Evolutionary conservation across 2,888 invertebrate species (phyloP).

Genomic region (Microchrysa polita): DNA sequence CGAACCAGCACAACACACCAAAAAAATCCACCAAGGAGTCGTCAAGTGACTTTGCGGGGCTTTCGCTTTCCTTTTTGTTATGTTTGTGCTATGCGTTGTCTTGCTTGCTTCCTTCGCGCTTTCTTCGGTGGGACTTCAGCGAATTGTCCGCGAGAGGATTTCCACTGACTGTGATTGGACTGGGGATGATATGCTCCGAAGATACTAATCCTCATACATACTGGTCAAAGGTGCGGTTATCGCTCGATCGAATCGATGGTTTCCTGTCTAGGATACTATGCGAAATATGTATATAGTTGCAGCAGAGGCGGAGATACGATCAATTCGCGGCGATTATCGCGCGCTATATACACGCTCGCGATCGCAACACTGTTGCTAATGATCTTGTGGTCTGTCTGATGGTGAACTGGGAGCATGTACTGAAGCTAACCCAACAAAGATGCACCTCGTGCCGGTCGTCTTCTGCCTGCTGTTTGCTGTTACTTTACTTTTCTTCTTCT

Average conservation of each 20-base stretch:
- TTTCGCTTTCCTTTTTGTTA: slow-evolving; percentile 8
- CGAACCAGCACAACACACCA: neutral
- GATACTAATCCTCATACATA: slow-evolving; percentile 10
- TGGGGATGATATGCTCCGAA: slow-evolving; percentile 46
- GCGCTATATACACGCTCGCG: neutral
- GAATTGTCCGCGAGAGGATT: neutral
- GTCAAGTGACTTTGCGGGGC: slow-evolving; percentile 11
- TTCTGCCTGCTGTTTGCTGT: too few species aligned
- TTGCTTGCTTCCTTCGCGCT: slow-evolving; percentile 2
- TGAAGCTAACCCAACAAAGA: slow-evolving; percentile 22
- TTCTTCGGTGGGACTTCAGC: slow-evolving; percentile 43
- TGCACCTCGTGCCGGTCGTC: slow-evolving; percentile 11
- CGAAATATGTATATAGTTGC: too few species aligned
- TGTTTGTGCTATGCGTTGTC: neutral
- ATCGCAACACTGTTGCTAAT: slow-evolving; percentile 16
- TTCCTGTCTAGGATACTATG: neutral
- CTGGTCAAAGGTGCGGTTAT: neutral
- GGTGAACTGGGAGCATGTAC: neutral
- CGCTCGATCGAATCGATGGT: slow-evolving; percentile 19
- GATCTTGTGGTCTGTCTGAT: slow-evolving; percentile 12
- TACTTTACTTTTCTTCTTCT: neutral
- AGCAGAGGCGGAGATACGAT: neutral
- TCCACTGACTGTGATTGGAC: slow-evolving; percentile 45
- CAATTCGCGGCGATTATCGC: slow-evolving; percentile 1
- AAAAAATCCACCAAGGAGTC: slow-evolving; percentile 20